phyloP scores from a whole-genome alignment of 2,888 invertebrate species.

The Noctua pronuba region DNA sequence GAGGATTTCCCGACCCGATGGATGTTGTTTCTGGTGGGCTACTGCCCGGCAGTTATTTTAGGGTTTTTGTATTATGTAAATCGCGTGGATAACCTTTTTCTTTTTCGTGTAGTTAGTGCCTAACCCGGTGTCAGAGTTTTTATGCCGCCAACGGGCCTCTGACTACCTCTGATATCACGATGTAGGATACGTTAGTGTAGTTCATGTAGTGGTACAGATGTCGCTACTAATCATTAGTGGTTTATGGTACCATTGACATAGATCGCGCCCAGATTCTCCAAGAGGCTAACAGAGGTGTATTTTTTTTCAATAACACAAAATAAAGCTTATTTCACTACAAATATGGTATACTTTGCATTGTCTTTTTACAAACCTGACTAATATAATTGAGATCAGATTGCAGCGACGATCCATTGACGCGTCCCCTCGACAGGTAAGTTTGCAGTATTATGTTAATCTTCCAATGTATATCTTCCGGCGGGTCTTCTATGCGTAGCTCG shows the following conservation, averaged over 20 bases:
- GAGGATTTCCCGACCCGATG: too few relatives aligned
- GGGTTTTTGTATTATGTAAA: too few relatives aligned
- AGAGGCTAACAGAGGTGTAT: background rate
- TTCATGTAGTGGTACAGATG: background rate
- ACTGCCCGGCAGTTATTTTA: too few relatives aligned
- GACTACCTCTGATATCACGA: too few relatives aligned
- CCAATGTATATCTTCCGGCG: constrained; percentile 97
- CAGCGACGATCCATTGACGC: constrained; percentile 95
- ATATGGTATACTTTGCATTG: background rate
- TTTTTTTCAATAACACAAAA: background rate
- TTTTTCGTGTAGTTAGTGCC: too few relatives aligned
- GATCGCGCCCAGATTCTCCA: background rate
- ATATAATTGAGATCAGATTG: constrained; percentile 97
- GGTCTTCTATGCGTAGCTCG: constrained; percentile 94
- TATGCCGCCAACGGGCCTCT: too few relatives aligned
- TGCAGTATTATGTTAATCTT: constrained; percentile 99
- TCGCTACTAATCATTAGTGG: background rate
- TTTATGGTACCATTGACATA: background rate
- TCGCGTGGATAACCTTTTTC: too few relatives aligned
- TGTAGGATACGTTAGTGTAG: too few relatives aligned
- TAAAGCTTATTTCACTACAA: background rate
- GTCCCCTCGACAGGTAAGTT: constrained; percentile 95
- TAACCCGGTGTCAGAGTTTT: too few relatives aligned
- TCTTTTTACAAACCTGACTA: constrained; percentile 92
- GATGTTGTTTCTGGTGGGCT: too few relatives aligned